Percentiles rank a stretch among this genome's conserved stretches.
These are phyloP conservation scores for Empidonax traillii DNA, from an alignment of 2,113 vertebrate species.

Conservation along the genomic window DNA sequence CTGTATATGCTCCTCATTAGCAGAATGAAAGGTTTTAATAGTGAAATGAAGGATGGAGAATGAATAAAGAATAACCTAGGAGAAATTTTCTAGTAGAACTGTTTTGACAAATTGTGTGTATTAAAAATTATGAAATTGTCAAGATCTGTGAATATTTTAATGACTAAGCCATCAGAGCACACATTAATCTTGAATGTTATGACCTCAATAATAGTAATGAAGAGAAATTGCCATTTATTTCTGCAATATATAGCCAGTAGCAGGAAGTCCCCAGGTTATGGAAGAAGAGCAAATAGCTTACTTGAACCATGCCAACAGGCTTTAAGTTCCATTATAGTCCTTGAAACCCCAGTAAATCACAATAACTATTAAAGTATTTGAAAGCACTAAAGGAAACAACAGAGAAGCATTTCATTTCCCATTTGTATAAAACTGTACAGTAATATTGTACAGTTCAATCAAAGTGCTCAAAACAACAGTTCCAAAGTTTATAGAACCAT, in stretches of 20 bases:
- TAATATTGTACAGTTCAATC: neutral
- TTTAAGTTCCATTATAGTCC: neutral
- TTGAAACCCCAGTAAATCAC: slow-evolving; percentile 1
- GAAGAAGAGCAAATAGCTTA: neutral
- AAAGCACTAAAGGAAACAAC: neutral
- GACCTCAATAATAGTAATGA: slow-evolving; percentile 20
- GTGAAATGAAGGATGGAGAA: neutral
- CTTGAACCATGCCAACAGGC: neutral
- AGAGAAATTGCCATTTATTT: slow-evolving; percentile 5
- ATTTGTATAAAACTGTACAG: neutral
- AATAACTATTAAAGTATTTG: neutral
- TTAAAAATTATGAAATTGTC: neutral
- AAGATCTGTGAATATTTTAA: neutral
- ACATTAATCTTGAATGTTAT: neutral
- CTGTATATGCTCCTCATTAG: neutral
- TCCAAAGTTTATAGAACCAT: neutral
- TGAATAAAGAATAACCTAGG: neutral
- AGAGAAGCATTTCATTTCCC: neutral
- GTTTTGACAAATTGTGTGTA: neutral
- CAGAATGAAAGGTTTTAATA: neutral
- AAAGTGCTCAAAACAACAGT: neutral
- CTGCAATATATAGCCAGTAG: neutral
- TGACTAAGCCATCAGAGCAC: neutral
- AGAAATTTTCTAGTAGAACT: neutral
- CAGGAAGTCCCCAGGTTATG: neutral